Evolutionary conservation across 1,140 invertebrate species (phyloP).

Genomic region (Euglossa dilemma): DNA sequence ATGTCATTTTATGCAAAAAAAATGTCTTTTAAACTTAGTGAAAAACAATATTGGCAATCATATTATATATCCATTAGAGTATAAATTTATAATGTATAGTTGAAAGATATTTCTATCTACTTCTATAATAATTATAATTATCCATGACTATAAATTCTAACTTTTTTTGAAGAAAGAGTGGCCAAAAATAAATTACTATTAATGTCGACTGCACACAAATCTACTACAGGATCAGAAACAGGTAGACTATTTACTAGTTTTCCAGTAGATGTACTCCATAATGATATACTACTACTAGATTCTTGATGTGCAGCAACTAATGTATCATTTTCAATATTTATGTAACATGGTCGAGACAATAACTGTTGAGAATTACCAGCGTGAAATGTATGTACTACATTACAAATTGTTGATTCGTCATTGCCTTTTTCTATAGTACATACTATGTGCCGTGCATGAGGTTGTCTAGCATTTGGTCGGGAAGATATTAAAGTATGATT

Average conservation of each 20-base stretch:
- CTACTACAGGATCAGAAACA: slow-evolving; percentile 85
- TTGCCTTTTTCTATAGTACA: slow-evolving; percentile 81
- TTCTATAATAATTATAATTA: slow-evolving; percentile 27
- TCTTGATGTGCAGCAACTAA: slow-evolving; percentile 88
- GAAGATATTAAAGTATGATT: slow-evolving; percentile 86
- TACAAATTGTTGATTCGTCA: slow-evolving; percentile 80
- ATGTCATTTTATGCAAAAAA: not conserved
- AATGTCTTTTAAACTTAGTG: not conserved
- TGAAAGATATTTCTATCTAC: not conserved
- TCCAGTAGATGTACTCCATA: slow-evolving; percentile 87
- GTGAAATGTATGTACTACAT: slow-evolving; percentile 84
- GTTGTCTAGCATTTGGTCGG: slow-evolving; percentile 82
- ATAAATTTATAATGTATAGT: not conserved
- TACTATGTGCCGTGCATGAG: slow-evolving; percentile 85
- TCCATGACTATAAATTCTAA: slow-evolving; percentile 84
- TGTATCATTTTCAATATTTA: slow-evolving; percentile 83
- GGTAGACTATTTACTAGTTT: slow-evolving; percentile 84
- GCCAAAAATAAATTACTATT: slow-evolving; percentile 84
- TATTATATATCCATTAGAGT: not conserved
- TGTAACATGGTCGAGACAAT: slow-evolving; percentile 85
- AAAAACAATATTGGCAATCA: not conserved
- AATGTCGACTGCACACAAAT: slow-evolving; percentile 84
- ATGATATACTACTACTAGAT: slow-evolving; percentile 83
- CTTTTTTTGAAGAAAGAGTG: slow-evolving; percentile 85
- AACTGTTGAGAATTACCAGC: slow-evolving; percentile 86